Evolutionary conservation across 1,140 invertebrate species (phyloP).

Genomic region (Laupala kohalensis): DNA sequence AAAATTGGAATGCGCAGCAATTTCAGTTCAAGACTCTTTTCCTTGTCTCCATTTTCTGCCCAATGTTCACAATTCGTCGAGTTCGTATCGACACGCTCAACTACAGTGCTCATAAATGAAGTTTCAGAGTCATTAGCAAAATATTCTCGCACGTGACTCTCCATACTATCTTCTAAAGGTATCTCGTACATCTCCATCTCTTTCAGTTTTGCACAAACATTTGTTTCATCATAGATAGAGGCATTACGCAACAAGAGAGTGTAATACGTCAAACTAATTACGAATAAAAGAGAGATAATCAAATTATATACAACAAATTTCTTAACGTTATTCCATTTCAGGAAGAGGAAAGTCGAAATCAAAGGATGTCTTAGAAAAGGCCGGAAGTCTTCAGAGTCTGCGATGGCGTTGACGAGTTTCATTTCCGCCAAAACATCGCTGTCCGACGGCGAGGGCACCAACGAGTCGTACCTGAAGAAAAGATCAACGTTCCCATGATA

Average conservation of each 20-base stretch:
- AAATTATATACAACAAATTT: background rate
- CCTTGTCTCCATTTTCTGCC: too few relatives aligned
- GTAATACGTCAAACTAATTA: conserved; percentile 47
- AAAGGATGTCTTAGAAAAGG: conserved; percentile 62
- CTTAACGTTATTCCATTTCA: conserved; percentile 62
- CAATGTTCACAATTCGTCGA: too few relatives aligned
- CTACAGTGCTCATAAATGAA: too few relatives aligned
- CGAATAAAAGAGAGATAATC: conserved; percentile 38
- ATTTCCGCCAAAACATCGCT: conserved; percentile 31
- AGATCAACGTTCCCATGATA: too few relatives aligned
- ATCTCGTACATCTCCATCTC: too few relatives aligned
- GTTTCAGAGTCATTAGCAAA: too few relatives aligned
- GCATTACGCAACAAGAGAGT: conserved; percentile 37
- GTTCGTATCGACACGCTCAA: too few relatives aligned
- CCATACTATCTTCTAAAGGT: too few relatives aligned
- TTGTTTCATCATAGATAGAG: too few relatives aligned
- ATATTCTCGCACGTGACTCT: background rate
- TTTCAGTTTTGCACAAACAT: too few relatives aligned
- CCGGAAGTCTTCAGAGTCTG: conserved; percentile 42
- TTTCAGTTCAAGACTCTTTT: too few relatives aligned
- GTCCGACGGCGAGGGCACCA: conserved; percentile 42
- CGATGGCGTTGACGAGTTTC: conserved; percentile 48
- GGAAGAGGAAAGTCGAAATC: conserved; percentile 59
- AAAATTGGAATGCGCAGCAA: conserved; percentile 31
- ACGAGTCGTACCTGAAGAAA: background rate